Evolutionary conservation across 2,113 vertebrate genomes (phyloP), one percentile per base, ranked within the genome.

Genomic region (Pontoporia blainvillei): DNA sequence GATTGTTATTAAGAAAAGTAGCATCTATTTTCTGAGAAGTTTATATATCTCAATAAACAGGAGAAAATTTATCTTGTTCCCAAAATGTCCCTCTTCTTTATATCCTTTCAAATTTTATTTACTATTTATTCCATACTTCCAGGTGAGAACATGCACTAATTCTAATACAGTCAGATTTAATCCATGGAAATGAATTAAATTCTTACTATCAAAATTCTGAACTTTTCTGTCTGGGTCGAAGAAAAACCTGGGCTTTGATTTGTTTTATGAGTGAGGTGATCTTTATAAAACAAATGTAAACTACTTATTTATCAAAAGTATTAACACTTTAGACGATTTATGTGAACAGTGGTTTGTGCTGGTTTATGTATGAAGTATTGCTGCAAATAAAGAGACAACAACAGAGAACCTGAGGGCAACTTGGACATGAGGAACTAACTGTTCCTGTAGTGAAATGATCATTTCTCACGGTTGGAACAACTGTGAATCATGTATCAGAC

Each of bases 391-490:
- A 31, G 17, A 75, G 1, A 2, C 34, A 41, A n/a, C 2, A 76
- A 52, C 41, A 84, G 93, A 93, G 61, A 96, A 97, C 71, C 36
- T 34, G 64, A 18, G 34, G 71, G 64, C 18, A 83, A 85, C 4
- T 18, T 96, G 83, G 59, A 94, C 25, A n/a, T 49, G 27, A 93
- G 46, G 27, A 85, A 91, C 13, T 89, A 85, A 91, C 13, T 89
- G 25, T 59, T 23, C 41, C 62, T 79, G 25, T 39, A 86, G 34
- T 75, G 83, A 97, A 98, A 90, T 4, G 76, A 49, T 46, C 66
- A 95, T 84, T 96, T 97, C 14, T 82, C 27, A 79, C 2, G 34
- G 17, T 29, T 90, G 82, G 49, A 89, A 96, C 81, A 97, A 96
- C 72, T 95, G 92, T 94, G 84, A 90, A 54, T 96, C 84, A 75